Evolutionary conservation across 2,113 vertebrate genomes (phyloP).

Genomic region (Daubentonia madagascariensis): DNA sequence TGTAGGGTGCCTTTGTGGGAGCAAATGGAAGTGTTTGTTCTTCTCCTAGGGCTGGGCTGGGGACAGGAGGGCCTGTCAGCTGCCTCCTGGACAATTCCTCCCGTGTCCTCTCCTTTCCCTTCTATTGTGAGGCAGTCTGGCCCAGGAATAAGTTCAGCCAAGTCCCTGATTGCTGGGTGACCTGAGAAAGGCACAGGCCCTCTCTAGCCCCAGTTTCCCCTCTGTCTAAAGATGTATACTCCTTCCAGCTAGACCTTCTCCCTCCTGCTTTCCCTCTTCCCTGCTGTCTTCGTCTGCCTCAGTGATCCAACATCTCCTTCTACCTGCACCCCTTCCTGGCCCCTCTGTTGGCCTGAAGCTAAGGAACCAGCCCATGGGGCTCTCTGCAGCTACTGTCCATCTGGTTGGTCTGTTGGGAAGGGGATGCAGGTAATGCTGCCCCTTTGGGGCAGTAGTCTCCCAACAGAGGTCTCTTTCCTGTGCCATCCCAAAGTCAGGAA

Average conservation of each 20-base stretch:
- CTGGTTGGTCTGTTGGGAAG: not conserved
- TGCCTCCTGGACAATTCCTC: not conserved
- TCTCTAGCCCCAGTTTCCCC: not conserved
- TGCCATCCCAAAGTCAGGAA: not conserved
- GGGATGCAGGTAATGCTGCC: not conserved
- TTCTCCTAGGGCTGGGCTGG: not conserved
- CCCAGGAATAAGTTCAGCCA: not conserved
- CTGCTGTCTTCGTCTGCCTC: not conserved
- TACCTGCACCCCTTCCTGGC: not conserved
- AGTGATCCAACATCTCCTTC: not conserved
- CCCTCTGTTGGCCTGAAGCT: not conserved
- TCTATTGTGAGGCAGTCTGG: not conserved
- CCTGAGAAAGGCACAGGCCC: not conserved
- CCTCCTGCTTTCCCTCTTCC: not conserved
- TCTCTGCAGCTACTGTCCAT: not conserved
- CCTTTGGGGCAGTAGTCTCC: not conserved
- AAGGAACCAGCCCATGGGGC: not conserved
- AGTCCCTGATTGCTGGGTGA: too few relatives aligned
- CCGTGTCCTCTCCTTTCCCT: not conserved
- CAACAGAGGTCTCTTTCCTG: not conserved
- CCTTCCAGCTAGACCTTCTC: not conserved
- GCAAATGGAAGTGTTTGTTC: not conserved
- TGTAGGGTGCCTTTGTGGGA: not conserved
- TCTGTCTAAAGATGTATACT: not conserved
- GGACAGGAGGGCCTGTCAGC: not conserved